Conservation (phyloP, 2,888 invertebrate species). For the Volucella bombylans region DNA sequence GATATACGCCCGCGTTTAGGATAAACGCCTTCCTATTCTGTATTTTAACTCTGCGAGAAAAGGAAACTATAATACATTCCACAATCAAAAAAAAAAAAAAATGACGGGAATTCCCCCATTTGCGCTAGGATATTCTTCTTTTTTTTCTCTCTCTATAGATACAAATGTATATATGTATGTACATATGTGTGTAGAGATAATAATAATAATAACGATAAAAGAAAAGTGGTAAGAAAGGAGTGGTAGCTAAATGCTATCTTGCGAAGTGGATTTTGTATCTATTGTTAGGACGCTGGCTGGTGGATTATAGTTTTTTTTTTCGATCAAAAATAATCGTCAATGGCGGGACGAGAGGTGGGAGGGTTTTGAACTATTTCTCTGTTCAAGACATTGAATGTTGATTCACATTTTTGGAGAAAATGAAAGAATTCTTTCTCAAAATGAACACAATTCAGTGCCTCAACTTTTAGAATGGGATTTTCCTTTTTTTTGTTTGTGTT, state of each 20-base stretch:
- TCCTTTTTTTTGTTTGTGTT: neutral
- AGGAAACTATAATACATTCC: slow-evolving; percentile 36
- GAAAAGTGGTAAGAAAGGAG: slow-evolving; percentile 38
- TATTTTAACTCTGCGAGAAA: slow-evolving; percentile 35
- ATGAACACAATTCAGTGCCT: slow-evolving; percentile 19
- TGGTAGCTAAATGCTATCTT: neutral
- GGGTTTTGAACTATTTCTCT: neutral
- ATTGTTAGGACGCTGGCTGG: slow-evolving; percentile 34
- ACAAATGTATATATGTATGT: slow-evolving; percentile 1
- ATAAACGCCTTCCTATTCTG: slow-evolving; percentile 69
- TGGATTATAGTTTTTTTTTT: slow-evolving; percentile 57
- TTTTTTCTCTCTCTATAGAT: neutral
- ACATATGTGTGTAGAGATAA: slow-evolving; percentile 44
- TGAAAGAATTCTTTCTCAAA: slow-evolving; percentile 22
- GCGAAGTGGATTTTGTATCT: slow-evolving; percentile 58
- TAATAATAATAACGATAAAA: slow-evolving; percentile 72
- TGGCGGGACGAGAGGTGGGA: neutral
- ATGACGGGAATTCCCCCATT: slow-evolving; percentile 50
- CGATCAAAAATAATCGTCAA: slow-evolving; percentile 49
- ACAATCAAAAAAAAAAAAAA: too few relatives aligned
- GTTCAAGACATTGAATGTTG: neutral
- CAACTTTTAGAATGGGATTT: neutral
- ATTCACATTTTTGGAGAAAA: neutral
- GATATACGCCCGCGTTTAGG: slow-evolving; percentile 71
- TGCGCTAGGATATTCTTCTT: slow-evolving; percentile 44